Base-by-base conservation (phyloP, 2,797 vertebrate genomes). In the Hydrophis major region DNA sequence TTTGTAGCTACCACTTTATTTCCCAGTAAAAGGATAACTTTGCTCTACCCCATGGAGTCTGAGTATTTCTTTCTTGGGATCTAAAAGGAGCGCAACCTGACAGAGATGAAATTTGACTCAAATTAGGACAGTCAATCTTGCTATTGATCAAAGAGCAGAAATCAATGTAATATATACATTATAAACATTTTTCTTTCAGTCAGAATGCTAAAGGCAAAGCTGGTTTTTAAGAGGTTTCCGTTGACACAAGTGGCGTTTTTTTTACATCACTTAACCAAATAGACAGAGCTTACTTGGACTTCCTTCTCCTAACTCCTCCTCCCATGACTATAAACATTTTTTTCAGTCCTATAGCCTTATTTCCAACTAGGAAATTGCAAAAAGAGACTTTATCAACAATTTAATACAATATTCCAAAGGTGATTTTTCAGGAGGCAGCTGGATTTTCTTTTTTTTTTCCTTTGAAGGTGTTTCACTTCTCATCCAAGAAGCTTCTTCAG, bases 71-170 rank as follows among this genome's bases (percentile, higher is more conserved):
- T n/a, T n/a, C n/a, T n/a, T n/a, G n/a, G n/a, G n/a, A n/a, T n/a
- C n/a, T n/a, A n/a, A n/a, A n/a, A n/a, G n/a, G n/a, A n/a, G n/a
- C n/a, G n/a, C n/a, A n/a, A n/a, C n/a, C n/a, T n/a, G n/a, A n/a
- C n/a, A 97, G 97, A 98, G 96, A 97, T 97, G 97, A 97, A 97
- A 97, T 97, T 97, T 97, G 98, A 98, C 96, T 97, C 93, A 97
- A 95, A 97, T 95, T 96, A 92, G 93, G 89, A 94, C 96, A 97
- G 96, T 98, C 97, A 98, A 98, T 98, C 97, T 97, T 97, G 94
- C 94, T 97, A 97, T 98, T 97, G 97, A 97, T 96, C 96, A 95
- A 94, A 97, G 97, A 97, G 96, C 93, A 96, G 4, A 97, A 97
- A 96, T 97, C 97, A 97, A 97, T 98, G 96, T 96, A 96, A 97